Conservation (phyloP, 1,140 invertebrate genomes). For the Nomia melanderi region DNA sequence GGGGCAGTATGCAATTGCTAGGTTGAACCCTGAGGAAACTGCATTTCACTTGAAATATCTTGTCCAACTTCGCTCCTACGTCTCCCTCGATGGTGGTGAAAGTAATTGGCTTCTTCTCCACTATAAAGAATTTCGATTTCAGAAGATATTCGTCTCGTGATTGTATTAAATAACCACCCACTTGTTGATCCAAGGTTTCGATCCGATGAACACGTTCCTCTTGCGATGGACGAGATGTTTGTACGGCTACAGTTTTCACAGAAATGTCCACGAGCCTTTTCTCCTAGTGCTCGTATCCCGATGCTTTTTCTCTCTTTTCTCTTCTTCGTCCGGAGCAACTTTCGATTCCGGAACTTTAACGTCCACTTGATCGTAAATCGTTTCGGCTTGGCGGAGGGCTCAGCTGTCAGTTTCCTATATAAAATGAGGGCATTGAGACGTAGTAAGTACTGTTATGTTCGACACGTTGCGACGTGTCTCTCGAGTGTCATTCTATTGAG, state of each 20-base stretch:
- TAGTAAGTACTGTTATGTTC: too few species aligned
- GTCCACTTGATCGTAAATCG: too few species aligned
- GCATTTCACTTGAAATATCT: slow-evolving; percentile 85
- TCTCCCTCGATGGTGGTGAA: slow-evolving; percentile 85
- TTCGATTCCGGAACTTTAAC: slow-evolving; percentile 6
- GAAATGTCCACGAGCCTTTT: slow-evolving; percentile 54
- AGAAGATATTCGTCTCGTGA: too few species aligned
- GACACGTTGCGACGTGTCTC: background rate
- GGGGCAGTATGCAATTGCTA: slow-evolving; percentile 85
- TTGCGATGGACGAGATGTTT: slow-evolving; percentile 27
- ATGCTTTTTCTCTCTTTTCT: slow-evolving; percentile 31
- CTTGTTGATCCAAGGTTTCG: background rate
- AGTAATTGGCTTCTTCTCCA: slow-evolving; percentile 72
- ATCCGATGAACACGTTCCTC: background rate
- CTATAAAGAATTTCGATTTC: slow-evolving; percentile 28
- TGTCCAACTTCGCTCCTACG: slow-evolving; percentile 83
- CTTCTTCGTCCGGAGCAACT: slow-evolving; percentile 19
- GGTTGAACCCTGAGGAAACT: slow-evolving; percentile 87
- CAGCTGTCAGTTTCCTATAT: too few species aligned
- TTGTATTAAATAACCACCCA: background rate
- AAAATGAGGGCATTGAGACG: too few species aligned
- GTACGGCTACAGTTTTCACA: slow-evolving; percentile 20
- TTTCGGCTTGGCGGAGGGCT: too few species aligned
- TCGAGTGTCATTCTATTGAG: background rate
- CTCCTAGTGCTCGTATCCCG: slow-evolving; percentile 10